Evolutionary conservation across 2,888 invertebrate species (phyloP).

Genomic region (Polylopha cassiicola): DNA sequence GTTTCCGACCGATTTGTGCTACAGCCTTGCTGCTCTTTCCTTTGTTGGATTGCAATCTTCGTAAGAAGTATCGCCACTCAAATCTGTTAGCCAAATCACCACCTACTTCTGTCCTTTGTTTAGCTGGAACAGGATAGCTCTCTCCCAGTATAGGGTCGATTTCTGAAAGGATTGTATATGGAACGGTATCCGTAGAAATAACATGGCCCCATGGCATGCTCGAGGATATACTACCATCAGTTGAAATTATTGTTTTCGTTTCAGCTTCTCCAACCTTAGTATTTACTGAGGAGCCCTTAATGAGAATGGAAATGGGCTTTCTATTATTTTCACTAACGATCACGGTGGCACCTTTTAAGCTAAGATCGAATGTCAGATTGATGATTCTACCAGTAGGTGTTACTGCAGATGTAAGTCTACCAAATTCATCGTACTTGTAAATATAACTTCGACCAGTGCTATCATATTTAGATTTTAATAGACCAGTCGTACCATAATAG

Average conservation of each 20-base stretch:
- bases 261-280: slow-evolving; percentile 90
- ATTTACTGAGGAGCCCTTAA: slow-evolving; percentile 90
- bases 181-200: slow-evolving; percentile 92
- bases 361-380: slow-evolving; percentile 91
- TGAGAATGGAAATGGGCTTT: slow-evolving; percentile 89
- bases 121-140: slow-evolving; percentile 93
- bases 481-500: slow-evolving; percentile 92
- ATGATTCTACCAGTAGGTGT: slow-evolving; percentile 97
- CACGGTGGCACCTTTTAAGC: slow-evolving; percentile 92
- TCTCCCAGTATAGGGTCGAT: slow-evolving; percentile 92
- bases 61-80: slow-evolving; percentile 96
- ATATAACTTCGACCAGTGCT: slow-evolving; percentile 94
- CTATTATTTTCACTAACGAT: slow-evolving; percentile 89
- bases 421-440: slow-evolving; percentile 96
- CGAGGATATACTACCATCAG: slow-evolving; percentile 89
- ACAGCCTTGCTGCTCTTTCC: slow-evolving; percentile 81
- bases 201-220: slow-evolving; percentile 92
- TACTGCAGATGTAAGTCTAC: slow-evolving; percentile 91
- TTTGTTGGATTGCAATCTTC: slow-evolving; percentile 82
- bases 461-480: slow-evolving; percentile 92
- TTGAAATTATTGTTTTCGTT: slow-evolving; percentile 85
- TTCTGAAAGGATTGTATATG: slow-evolving; percentile 93
- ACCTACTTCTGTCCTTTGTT: slow-evolving; percentile 92
- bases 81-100: slow-evolving; percentile 94
- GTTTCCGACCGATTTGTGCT: slow-evolving; percentile 89